A percentile compares a stretch with the other conserved stretches of the same genome.
phyloP scores from a whole-genome alignment of 2,888 invertebrate genomes.

The Physocephala rufipes region DNA sequence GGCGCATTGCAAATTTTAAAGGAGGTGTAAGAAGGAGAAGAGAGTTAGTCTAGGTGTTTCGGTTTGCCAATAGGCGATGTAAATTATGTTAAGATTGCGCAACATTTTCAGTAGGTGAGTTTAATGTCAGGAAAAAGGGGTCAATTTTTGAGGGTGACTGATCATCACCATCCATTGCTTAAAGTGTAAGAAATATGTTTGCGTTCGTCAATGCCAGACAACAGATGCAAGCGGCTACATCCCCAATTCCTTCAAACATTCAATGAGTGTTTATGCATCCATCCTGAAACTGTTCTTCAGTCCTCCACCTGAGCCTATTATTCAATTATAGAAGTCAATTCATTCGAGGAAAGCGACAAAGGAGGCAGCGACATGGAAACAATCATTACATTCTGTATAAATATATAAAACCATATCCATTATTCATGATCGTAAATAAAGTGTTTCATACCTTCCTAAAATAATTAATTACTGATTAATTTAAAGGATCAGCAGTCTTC shows the following conservation, averaged over 20 bases:
- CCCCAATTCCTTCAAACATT: no score
- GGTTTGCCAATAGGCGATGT: neutral
- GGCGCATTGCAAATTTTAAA: neutral
- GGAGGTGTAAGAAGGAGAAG: no score
- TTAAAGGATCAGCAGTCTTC: slow-evolving; percentile 9
- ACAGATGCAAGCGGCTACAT: neutral
- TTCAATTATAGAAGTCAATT: no score
- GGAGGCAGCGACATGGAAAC: no score
- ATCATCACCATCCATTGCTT: neutral
- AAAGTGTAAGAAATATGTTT: neutral
- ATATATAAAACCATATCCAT: no score
- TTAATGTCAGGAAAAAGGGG: slow-evolving; percentile 42
- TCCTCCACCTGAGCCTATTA: no score
- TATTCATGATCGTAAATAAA: no score
- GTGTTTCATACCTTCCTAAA: neutral
- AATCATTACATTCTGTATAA: no score
- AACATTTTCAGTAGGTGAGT: slow-evolving; percentile 17
- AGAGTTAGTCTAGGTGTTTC: neutral
- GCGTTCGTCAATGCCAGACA: neutral
- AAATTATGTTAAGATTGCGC: neutral
- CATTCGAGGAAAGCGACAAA: no score
- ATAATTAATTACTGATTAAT: slow-evolving; percentile 41
- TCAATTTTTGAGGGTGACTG: slow-evolving; percentile 39
- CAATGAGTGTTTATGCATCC: no score
- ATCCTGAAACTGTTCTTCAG: no score